Evolutionary conservation across 2,888 invertebrate genomes (phyloP), one percentile per base, ranked within the genome.

Genomic region (Eristalis pertinax): DNA sequence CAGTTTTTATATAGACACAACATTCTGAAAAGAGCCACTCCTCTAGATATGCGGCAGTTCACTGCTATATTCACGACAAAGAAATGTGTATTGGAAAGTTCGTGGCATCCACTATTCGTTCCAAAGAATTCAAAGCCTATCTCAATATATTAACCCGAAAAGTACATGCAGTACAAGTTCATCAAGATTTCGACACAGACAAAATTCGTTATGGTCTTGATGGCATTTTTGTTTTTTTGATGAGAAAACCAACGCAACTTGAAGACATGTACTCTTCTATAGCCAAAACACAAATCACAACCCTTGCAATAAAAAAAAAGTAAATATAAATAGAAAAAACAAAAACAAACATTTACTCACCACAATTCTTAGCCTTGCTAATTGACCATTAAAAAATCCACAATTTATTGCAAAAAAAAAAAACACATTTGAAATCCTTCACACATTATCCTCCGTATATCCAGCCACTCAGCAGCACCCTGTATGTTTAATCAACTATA

Each of bases 381-480:
- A 81, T 63, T 29, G 35, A 38, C 41, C 32, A n/a, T 65, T 32
- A 4, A 29, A n/a, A 50, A 50, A 43, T 43, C 50, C n/a, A 50
- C 8, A 19, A 19, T n/a, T 43, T n/a, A n/a, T 15, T n/a, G n/a
- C 22, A 72, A 73, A 75, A 67, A 38, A 78, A 79, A 75, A 67
- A 67, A 35, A 58, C 50, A 68, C 24, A 19, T 29, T 26, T 29
- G 38, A 72, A 67, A 43, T 41, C 15, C 64, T 11, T 10, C 8
- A 64, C n/a, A 15, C 50, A 43, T 10, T 35, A 68, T 73, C 11
- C 62, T n/a, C 67, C 62, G 26, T 38, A 29, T 50, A 29, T 38
- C 26, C 72, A 62, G 84, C 79, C 75, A 87, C 79, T 83, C 79
- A 79, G 75, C 79, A 87, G 87, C 87, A 84, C 88, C 88, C 88